Evolutionary conservation across 2,113 vertebrate genomes (phyloP).

Genomic region (Bucco capensis): DNA sequence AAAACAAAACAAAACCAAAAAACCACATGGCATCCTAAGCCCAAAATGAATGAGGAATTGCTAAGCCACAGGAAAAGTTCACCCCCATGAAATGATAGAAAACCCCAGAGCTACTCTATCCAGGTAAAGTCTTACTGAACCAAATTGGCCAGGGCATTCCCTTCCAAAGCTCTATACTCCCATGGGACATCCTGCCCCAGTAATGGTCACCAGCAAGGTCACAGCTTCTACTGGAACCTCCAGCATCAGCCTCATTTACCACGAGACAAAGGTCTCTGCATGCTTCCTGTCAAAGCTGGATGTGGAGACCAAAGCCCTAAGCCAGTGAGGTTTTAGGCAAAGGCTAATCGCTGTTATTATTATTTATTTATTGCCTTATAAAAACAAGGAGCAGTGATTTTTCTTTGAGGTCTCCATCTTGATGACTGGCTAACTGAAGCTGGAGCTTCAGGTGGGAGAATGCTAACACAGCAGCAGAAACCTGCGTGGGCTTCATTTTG

Average conservation of each 20-base stretch:
- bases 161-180: not conserved
- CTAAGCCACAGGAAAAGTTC: not conserved
- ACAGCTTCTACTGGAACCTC: not conserved
- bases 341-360: not conserved
- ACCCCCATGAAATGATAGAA: not conserved
- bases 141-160: not conserved
- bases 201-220: not conserved
- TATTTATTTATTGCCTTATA: not conserved
- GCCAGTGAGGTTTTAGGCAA: not conserved
- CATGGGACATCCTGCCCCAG: not conserved
- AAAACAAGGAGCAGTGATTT: not conserved
- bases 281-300: not conserved
- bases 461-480: not conserved
- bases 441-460: not conserved
- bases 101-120: not conserved
- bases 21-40: not conserved
- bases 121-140: not conserved
- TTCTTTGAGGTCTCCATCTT: not conserved
- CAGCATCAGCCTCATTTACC: not conserved
- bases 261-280: not conserved
- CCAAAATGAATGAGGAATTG: not conserved
- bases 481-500: slow-evolving; percentile 30
- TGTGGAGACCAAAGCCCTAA: not conserved
- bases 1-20: not conserved
- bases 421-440: not conserved